phyloP scores from a whole-genome alignment of 2,888 invertebrate genomes.

The Serripes groenlandicus region DNA sequence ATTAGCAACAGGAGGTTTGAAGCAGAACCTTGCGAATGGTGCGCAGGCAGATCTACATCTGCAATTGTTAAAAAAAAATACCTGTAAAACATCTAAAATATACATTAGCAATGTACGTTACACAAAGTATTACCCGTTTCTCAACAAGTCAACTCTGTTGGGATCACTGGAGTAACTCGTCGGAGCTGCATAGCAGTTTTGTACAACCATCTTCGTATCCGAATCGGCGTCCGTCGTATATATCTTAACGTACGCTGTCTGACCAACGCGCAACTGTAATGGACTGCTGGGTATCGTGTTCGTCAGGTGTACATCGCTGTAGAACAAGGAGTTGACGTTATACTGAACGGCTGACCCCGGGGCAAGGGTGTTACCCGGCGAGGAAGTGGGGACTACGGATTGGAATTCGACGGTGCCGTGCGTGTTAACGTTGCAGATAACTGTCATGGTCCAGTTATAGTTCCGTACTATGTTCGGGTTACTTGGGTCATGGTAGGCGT shows the following conservation, averaged over 20 bases:
- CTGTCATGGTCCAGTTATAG: conserved; percentile 47
- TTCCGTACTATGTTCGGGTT: conserved; percentile 39
- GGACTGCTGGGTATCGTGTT: conserved; percentile 18
- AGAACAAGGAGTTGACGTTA: background rate
- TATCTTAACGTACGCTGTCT: conserved; percentile 26
- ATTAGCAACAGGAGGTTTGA: too few species aligned
- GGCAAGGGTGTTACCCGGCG: background rate
- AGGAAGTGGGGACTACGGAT: conserved; percentile 2
- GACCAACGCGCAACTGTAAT: conserved; percentile 16
- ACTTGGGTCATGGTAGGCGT: conserved; percentile 46
- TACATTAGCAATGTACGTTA: too few species aligned
- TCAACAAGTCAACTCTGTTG: conserved; percentile 10
- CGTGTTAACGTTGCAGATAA: conserved; percentile 40
- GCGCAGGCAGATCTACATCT: too few species aligned
- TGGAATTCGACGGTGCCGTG: conserved; percentile 27
- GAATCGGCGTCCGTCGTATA: conserved; percentile 41
- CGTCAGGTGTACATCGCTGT: conserved; percentile 3
- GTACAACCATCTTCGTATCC: conserved; percentile 37
- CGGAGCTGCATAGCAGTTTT: conserved; percentile 33
- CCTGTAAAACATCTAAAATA: too few species aligned
- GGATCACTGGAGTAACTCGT: background rate
- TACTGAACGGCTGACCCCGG: background rate
- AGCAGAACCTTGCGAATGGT: too few species aligned
- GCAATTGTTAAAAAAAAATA: too few species aligned
- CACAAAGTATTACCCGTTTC: conserved; percentile 26